phyloP scores from a whole-genome alignment of 1,140 invertebrate genomes.

The Drosophila kohkoa region DNA sequence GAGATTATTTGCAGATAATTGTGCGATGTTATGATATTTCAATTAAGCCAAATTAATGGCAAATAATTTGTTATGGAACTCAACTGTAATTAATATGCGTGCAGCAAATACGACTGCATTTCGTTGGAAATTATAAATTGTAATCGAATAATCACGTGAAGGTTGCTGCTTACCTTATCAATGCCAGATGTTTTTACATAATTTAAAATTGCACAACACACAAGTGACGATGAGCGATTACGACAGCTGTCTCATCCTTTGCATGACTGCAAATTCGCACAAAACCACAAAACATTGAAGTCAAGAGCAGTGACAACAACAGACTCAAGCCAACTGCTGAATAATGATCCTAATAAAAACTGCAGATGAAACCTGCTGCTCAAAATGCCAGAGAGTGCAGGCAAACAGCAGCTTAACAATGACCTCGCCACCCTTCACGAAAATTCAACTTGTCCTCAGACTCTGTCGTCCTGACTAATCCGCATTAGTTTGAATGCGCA shows the following conservation, averaged over 20 bases:
- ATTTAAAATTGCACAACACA: conserved; percentile 32
- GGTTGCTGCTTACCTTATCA: conserved; percentile 11
- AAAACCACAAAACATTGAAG: conserved; percentile 39
- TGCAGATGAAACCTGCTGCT: conserved; percentile 54
- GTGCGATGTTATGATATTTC: conserved; percentile 14
- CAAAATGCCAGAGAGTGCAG: conserved; percentile 43
- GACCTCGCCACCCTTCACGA: conserved; percentile 9
- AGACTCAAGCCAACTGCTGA: conserved; percentile 30
- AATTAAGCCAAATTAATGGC: conserved; percentile 27
- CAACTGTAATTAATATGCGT: conserved; percentile 20
- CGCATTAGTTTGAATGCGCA: conserved; percentile 48
- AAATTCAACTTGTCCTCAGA: background rate
- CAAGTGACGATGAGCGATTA: conserved; percentile 15
- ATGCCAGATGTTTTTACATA: conserved; percentile 40
- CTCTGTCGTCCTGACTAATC: conserved; percentile 26
- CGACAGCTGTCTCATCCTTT: conserved; percentile 15
- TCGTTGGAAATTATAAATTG: background rate
- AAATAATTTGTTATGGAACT: conserved; percentile 12
- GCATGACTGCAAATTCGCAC: conserved; percentile 36
- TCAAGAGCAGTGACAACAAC: conserved; percentile 43
- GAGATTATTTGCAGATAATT: conserved; percentile 52
- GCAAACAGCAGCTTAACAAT: conserved; percentile 33
- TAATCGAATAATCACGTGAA: background rate
- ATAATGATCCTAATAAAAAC: conserved; percentile 73
- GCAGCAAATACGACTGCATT: background rate